Evolutionary conservation across 1,140 invertebrate genomes (phyloP).

Genomic region (Eriocheir sinensis): DNA sequence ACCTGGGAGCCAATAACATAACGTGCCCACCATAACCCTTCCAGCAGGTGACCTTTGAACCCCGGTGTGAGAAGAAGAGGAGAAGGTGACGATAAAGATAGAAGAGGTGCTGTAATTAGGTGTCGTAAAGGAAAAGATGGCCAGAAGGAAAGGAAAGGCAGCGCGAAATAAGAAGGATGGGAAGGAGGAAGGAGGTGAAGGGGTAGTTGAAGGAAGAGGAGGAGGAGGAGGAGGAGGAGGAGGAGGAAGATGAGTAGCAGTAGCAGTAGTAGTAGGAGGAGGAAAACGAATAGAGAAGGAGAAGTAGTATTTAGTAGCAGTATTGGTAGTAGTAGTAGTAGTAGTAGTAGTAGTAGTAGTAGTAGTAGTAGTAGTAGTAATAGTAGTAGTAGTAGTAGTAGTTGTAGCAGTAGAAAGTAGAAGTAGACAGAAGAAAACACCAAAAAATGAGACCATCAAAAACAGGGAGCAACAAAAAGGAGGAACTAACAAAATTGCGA

Average conservation of each 20-base stretch:
- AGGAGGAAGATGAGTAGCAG: neutral
- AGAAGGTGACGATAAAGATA: neutral
- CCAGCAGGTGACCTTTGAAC: no score
- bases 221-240: no score
- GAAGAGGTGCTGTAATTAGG: neutral
- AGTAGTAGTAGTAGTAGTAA: constrained; percentile 11
- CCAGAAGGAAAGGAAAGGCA: neutral
- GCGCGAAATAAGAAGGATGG: neutral
- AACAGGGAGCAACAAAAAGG: no score
- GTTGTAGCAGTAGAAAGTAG: neutral
- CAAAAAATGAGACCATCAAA: no score
- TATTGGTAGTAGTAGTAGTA: constrained; percentile 16
- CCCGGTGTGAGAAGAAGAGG: neutral
- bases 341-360: constrained; percentile 23
- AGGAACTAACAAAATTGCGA: neutral
- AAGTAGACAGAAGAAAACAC: no score
- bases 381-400: neutral
- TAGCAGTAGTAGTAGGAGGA: neutral
- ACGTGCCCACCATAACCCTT: no score
- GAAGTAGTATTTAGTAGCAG: neutral
- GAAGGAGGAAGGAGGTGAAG: neutral
- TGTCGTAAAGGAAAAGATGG: neutral
- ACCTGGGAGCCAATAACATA: neutral
- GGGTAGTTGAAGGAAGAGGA: neutral
- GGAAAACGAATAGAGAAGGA: neutral